These are phyloP conservation scores for Matsumyia berberina DNA, from an alignment of 2,888 invertebrate species.

Conservation along the genomic window DNA sequence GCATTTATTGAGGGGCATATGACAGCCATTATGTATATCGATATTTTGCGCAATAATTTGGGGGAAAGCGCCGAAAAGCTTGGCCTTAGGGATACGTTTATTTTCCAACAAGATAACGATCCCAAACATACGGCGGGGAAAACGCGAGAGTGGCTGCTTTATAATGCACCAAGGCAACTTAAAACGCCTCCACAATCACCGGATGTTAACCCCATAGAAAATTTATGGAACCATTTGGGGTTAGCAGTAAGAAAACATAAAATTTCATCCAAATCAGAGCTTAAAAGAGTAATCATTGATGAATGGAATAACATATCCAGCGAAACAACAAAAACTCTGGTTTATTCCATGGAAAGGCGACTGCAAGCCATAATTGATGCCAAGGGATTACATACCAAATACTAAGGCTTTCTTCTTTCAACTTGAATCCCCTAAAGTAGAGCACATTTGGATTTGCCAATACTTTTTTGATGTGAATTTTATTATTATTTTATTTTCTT, in stretches of 20 bases:
- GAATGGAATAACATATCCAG: not conserved
- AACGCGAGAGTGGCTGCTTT: not conserved
- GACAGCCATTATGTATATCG: not conserved
- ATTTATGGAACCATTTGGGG: not conserved
- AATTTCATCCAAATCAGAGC: not conserved
- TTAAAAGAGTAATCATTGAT: not conserved
- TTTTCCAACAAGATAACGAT: not conserved
- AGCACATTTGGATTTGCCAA: conserved; percentile 3
- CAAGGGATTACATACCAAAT: not conserved
- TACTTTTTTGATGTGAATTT: conserved; percentile 11
- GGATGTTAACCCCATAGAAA: not conserved
- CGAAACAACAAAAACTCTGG: not conserved
- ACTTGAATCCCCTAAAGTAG: too few species aligned
- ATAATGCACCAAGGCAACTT: not conserved
- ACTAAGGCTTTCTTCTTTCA: too few species aligned
- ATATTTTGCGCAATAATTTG: not conserved
- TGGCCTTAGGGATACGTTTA: not conserved
- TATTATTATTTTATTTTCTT: not conserved
- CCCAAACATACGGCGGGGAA: not conserved
- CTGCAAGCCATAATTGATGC: not conserved
- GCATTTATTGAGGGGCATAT: not conserved
- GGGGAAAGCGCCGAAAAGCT: not conserved
- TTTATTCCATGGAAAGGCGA: not conserved
- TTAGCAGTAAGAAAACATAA: not conserved
- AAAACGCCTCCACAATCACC: not conserved